Base-by-base conservation (phyloP, 2,888 invertebrate genomes). In the Drosophila fungiperda region DNA sequence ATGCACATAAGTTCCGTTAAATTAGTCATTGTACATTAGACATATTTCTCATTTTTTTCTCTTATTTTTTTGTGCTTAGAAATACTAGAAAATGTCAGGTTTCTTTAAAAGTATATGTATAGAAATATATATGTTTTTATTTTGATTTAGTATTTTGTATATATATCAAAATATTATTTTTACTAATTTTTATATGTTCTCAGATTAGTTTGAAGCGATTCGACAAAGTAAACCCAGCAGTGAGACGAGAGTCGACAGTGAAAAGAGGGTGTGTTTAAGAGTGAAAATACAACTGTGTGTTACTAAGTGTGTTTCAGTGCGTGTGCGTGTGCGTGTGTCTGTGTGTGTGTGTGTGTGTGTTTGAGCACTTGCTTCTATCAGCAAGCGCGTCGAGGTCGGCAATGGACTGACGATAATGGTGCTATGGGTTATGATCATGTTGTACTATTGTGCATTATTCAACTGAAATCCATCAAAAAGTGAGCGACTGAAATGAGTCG, bases 401-500 rank as follows among this genome's bases (percentile, higher is more conserved):
- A 62, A 49, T 73, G 73, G 45, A 40, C 59, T 50, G 58, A 72
- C 53, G 42, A 72, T 72, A 64, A 59, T 72, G 64, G 35, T 36
- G 36, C 54, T 73, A 15, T 60, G 55, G 55, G 50, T 73, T 62
- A 62, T 36, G 61, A 75, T 76, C 61, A 62, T 38, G 53, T 54
- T 35, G 52, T 70, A 60, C 45, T 45, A 45, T 8, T 15, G 45
- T 67, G 62, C 49, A 26, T n/a, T 40, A 23, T 61, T 69, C 64
- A 65, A 61, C 61, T 54, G 32, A 62, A 50, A 45, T 35, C 38
- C 49, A 70, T 53, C 38, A 29, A 60, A 60, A 26, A 63, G 49
- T 48, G 36, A 26, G 45, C 55, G 11, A 23, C 23, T 32, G 38
- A 23, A 54, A 20, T 17, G 23, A 50, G n/a, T 29, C 29, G 29